A percentile compares a stretch with the other conserved stretches of the same genome.
These are phyloP conservation scores for Yponomeuta malinellus DNA, from an alignment of 2,888 invertebrate species.

Conservation along the genomic window DNA sequence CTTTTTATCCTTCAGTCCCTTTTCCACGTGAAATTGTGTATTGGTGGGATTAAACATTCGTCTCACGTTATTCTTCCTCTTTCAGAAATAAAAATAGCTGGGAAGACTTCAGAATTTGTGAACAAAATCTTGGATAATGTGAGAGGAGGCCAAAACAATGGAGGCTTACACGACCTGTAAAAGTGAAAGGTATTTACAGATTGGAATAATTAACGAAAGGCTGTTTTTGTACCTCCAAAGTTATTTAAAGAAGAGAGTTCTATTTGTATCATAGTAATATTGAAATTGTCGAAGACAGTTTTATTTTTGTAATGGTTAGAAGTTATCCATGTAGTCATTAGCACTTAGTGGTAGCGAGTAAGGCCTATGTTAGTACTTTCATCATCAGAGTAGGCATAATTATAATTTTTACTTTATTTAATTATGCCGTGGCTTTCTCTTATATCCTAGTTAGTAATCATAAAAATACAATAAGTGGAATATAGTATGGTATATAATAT, in stretches of 20 bases:
- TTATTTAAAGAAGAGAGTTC: conserved; percentile 58
- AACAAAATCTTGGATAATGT: conserved; percentile 93
- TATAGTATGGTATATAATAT: neutral
- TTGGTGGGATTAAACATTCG: too few species aligned
- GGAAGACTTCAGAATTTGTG: conserved; percentile 94
- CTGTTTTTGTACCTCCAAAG: conserved; percentile 76
- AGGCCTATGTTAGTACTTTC: conserved; percentile 30
- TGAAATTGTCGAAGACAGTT: conserved; percentile 63
- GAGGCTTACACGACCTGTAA: conserved; percentile 85
- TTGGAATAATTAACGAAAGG: conserved; percentile 64
- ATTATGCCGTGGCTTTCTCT: conserved; percentile 34
- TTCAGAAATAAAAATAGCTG: conserved; percentile 91
- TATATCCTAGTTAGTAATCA: too few species aligned
- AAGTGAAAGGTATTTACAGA: conserved; percentile 31
- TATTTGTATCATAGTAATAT: conserved; percentile 52
- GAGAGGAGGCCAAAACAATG: conserved; percentile 84
- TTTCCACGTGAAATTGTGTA: too few species aligned
- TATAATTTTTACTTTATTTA: neutral
- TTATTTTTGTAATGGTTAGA: conserved; percentile 61
- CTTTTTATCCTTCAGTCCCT: too few species aligned
- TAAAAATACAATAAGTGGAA: neutral
- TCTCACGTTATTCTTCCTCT: too few species aligned
- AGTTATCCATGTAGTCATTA: conserved; percentile 51
- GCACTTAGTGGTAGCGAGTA: conserved; percentile 44
- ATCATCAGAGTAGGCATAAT: conserved; percentile 26